These are phyloP conservation scores for Taxidea taxus DNA, from an alignment of 2,113 vertebrate genomes.

Conservation along the genomic window DNA sequence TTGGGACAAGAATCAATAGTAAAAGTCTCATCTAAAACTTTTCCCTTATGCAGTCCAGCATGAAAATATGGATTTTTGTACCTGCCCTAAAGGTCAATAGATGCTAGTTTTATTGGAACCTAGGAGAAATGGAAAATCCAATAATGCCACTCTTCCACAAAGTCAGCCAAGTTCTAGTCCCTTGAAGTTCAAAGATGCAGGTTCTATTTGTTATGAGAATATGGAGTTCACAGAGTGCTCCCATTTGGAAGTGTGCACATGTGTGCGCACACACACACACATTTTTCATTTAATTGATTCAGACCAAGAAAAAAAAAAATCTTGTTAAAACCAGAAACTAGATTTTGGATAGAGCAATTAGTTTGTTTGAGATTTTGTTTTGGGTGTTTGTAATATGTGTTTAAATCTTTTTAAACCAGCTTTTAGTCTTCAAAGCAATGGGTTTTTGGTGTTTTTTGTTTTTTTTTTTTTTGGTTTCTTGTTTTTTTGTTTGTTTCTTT, in stretches of 20 bases:
- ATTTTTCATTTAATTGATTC: background rate
- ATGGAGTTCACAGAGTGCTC: background rate
- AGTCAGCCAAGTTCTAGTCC: background rate
- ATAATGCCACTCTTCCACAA: background rate
- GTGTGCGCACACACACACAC: no score
- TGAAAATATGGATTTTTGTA: slow-evolving; percentile 51
- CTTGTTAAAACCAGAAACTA: background rate
- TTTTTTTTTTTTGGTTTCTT: no score
- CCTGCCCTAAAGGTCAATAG: slow-evolving; percentile 29
- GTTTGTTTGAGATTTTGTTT: background rate
- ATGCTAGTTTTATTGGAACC: slow-evolving; percentile 31
- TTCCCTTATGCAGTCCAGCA: background rate
- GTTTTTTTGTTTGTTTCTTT: no score
- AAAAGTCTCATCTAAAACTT: slow-evolving; percentile 42
- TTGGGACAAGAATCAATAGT: slow-evolving; percentile 38
- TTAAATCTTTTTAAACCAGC: background rate
- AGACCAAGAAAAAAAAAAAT: background rate
- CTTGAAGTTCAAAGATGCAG: slow-evolving; percentile 20
- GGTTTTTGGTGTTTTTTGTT: background rate
- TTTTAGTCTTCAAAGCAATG: background rate
- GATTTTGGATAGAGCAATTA: background rate
- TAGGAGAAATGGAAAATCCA: slow-evolving; percentile 54
- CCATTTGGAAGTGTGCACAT: background rate
- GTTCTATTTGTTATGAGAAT: background rate
- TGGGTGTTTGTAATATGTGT: background rate